Conservation (phyloP, 2,113 vertebrate species). For the Verasper variegatus region DNA sequence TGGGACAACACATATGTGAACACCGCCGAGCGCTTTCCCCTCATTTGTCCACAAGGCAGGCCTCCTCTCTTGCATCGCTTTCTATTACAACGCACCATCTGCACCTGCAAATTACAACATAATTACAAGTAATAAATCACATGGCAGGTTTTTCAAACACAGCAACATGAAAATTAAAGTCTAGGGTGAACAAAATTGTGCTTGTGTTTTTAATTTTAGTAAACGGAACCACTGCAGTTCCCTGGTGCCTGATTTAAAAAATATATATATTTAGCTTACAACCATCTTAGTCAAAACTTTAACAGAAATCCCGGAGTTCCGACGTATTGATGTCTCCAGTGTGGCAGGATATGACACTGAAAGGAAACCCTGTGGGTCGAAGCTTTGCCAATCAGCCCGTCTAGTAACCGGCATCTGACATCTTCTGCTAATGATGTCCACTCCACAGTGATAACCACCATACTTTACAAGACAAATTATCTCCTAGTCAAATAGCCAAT, state of each 20-base stretch:
- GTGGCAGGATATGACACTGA: conserved; percentile 44
- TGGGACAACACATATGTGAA: conserved; percentile 32
- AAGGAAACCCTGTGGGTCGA: conserved; percentile 31
- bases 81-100: conserved; percentile 53
- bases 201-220: conserved; percentile 26
- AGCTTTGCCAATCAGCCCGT: conserved; percentile 49
- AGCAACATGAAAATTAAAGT: conserved; percentile 30
- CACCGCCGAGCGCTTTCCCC: conserved; percentile 8
- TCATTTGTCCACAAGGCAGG: conserved; percentile 28
- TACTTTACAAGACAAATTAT: conserved; percentile 69
- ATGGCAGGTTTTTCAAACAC: conserved; percentile 44
- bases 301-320: background rate
- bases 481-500: conserved; percentile 71
- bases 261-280: background rate
- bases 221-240: conserved; percentile 7
- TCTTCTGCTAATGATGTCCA: conserved; percentile 64
- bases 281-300: background rate
- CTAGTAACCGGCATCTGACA: conserved; percentile 46
- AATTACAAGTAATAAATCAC: conserved; percentile 69
- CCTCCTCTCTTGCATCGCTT: conserved; percentile 1
- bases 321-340: conserved; percentile 40
- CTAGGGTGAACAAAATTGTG: conserved; percentile 11
- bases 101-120: conserved; percentile 65
- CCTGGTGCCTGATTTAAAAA: background rate
- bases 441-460: conserved; percentile 53